Conservation (phyloP, 2,797 vertebrate species). For the Gorsachius magnificus region DNA sequence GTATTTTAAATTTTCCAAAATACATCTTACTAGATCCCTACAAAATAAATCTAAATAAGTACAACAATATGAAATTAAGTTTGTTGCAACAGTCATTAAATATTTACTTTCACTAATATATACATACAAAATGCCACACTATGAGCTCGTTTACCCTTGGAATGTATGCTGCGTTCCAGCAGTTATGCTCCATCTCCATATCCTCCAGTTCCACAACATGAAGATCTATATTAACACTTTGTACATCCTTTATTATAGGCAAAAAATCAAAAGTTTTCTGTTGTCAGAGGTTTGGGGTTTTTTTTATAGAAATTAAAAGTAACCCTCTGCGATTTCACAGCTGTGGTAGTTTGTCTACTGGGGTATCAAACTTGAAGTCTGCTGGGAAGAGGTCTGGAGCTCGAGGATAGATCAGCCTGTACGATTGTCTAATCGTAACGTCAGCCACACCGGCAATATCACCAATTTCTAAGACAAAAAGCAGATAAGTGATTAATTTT, state of each 20-base stretch:
- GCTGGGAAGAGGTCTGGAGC: conserved; percentile 96
- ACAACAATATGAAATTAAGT: conserved; percentile 87
- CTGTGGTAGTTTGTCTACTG: conserved; percentile 96
- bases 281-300: background rate
- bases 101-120: conserved; percentile 84
- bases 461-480: conserved; percentile 88
- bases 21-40: conserved; percentile 87
- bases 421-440: conserved; percentile 96
- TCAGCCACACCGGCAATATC: conserved; percentile 98
- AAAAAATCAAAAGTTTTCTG: conserved; percentile 68
- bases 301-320: background rate
- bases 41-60: conserved; percentile 86
- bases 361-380: conserved; percentile 99
- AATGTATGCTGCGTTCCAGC: conserved; percentile 84
- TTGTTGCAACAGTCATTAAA: conserved; percentile 82
- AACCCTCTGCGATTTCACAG: conserved; percentile 80
- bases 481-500: background rate
- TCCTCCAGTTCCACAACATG: conserved; percentile 65
- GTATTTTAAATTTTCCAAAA: conserved; percentile 88
- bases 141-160: conserved; percentile 83
- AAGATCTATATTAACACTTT: conserved; percentile 77
- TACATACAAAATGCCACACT: conserved; percentile 87
- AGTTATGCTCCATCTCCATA: conserved; percentile 62
- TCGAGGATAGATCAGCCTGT: conserved; percentile 96
- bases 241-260: conserved; percentile 67